Conservation (phyloP, 2,797 vertebrate species). For the Benthosema pterotum region DNA sequence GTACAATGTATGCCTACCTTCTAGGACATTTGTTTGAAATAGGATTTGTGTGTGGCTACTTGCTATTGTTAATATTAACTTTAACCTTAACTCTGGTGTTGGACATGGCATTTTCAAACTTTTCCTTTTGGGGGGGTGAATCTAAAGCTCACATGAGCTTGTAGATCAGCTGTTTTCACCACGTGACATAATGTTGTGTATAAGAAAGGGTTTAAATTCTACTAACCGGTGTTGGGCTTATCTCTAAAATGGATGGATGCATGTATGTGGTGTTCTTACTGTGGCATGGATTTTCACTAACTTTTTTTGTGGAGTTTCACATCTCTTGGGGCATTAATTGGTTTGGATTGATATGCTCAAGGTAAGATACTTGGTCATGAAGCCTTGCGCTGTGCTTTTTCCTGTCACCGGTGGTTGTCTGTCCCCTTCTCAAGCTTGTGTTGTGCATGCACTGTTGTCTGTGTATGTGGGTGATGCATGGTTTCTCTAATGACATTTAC, state of each 20-base stretch:
- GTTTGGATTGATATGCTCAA: slow-evolving; percentile 60
- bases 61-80: too few species aligned
- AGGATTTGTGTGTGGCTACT: slow-evolving; percentile 25
- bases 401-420: slow-evolving; percentile 44
- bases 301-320: slow-evolving; percentile 89
- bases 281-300: slow-evolving; percentile 85
- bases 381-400: slow-evolving; percentile 86
- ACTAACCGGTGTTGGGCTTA: slow-evolving; percentile 71
- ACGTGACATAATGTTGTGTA: too few species aligned
- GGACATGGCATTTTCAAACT: too few species aligned
- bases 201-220: slow-evolving; percentile 19
- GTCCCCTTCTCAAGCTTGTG: slow-evolving; percentile 62
- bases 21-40: background rate
- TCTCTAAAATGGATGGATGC: slow-evolving; percentile 63
- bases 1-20: background rate
- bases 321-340: slow-evolving; percentile 88
- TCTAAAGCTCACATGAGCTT: too few species aligned
- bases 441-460: slow-evolving; percentile 79
- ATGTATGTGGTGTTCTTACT: slow-evolving; percentile 78
- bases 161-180: too few species aligned
- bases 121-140: too few species aligned
- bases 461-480: slow-evolving; percentile 74
- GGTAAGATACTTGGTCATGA: slow-evolving; percentile 64
- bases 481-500: slow-evolving; percentile 56
- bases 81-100: too few species aligned